Conservation (phyloP, 2,113 vertebrate species). For the Pollachius pollachius region DNA sequence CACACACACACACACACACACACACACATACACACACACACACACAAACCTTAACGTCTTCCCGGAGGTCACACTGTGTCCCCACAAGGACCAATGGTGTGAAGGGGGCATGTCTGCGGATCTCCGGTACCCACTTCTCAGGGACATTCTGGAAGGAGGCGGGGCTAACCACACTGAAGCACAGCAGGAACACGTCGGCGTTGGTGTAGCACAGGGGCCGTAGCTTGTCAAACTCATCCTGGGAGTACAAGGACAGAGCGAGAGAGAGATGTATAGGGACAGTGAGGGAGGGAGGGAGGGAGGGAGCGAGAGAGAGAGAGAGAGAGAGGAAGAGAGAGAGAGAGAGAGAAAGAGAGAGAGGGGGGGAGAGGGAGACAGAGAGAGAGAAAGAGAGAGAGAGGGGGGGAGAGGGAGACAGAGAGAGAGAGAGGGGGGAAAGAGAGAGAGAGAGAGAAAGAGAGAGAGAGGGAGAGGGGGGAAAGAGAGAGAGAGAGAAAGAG, state of each 20-base stretch:
- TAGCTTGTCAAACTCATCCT: slow-evolving; percentile 97
- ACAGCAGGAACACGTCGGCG: slow-evolving; percentile 90
- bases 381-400: not conserved
- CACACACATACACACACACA: too few relatives aligned
- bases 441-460: too few relatives aligned
- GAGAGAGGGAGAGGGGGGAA: too few relatives aligned
- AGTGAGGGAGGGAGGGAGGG: not conserved
- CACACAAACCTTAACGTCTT: slow-evolving; percentile 82
- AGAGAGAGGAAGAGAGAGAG: not conserved
- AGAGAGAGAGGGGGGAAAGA: not conserved
- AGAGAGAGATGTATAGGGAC: not conserved
- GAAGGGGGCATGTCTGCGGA: slow-evolving; percentile 85
- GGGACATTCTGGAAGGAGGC: slow-evolving; percentile 92
- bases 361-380: not conserved
- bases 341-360: not conserved
- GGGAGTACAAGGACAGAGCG: slow-evolving; percentile 18
- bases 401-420: not conserved
- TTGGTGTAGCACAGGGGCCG: slow-evolving; percentile 93
- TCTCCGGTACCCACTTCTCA: slow-evolving; percentile 94
- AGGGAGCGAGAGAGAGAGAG: not conserved
- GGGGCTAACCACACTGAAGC: slow-evolving; percentile 94
- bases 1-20: too few relatives aligned
- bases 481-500: too few relatives aligned
- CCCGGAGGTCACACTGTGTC: slow-evolving; percentile 90
- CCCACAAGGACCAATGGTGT: slow-evolving; percentile 88